phyloP scores from a whole-genome alignment of 2,113 vertebrate species.

The Phodopus roborovskii region DNA sequence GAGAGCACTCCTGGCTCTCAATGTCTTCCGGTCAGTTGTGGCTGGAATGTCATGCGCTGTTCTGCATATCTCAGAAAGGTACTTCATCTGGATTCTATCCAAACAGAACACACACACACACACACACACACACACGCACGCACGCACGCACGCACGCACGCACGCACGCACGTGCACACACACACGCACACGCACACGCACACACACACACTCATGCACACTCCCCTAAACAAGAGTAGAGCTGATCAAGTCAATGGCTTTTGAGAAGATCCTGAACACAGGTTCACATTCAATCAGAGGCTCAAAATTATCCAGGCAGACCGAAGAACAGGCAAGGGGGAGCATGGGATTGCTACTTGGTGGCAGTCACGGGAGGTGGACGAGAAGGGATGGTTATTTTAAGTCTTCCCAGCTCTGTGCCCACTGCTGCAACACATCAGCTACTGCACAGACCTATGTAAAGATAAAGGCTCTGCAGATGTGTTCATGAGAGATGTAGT shows the following conservation, averaged over 20 bases:
- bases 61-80: background rate
- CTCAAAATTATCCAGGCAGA: too few species aligned
- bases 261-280: background rate
- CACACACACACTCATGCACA: background rate
- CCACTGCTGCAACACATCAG: background rate
- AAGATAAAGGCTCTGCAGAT: background rate
- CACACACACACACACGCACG: background rate
- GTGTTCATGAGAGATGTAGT: background rate
- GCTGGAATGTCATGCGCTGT: background rate
- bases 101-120: background rate
- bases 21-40: background rate
- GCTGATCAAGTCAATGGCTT: background rate
- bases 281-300: background rate
- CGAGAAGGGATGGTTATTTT: background rate
- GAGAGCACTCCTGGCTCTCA: background rate
- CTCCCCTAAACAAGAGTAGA: background rate
- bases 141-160: background rate
- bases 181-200: background rate
- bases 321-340: background rate
- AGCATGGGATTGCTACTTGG: background rate
- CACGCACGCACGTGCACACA: background rate
- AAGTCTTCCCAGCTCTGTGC: background rate
- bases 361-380: background rate
- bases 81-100: background rate
- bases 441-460: accelerated